Evolutionary conservation across 2,797 vertebrate species (phyloP), one percentile per base, ranked within the genome.

Genomic region (Poeciliopsis presidionis): DNA sequence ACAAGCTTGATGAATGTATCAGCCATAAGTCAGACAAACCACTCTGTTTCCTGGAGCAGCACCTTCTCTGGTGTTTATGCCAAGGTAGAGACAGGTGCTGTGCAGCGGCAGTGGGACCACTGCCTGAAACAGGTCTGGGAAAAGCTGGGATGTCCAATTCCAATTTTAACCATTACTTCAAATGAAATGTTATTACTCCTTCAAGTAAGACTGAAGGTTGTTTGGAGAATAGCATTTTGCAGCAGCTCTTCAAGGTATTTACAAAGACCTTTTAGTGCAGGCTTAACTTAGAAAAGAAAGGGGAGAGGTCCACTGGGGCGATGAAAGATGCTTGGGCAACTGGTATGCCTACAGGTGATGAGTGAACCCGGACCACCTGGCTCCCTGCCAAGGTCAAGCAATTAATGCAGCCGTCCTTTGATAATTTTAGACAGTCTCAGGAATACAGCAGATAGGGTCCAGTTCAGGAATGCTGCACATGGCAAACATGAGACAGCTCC

Each of bases 1-100:
- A 90, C 79, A 46, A 87, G 91, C 87, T 91, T 96, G 95, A 96
- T 96, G 93, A 95, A 96, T 96, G 93, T 83, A 92, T 93, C 90
- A 93, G 92, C 93, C 91, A 92, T 91, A 93, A 92, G 94, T 94
- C 91, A 94, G 91, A 92, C 80, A 87, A 88, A 90, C 73, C 87
- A 79, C 72, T 80, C 87, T 86, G 90, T 87, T 86, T 90, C 85
- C 86, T 84, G 81, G 80, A 84, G 83, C 87, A 77, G 81, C 75
- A 89, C 84, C 86, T 83, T 88, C 84, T 84, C 63, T 90, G 88
- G 92, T 90, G 92, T 89, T 93, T 92, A 90, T 91, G 79, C 63
- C 36, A 57, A 53, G 28, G 70, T 82, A 83, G 84, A 90, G 86
- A 90, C 83, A 87, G 90, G 88, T 88, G 75, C 78, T 80, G 81